Percentiles rank a stretch among this genome's conserved stretches.
Evolutionary conservation across 2,113 vertebrate genomes (phyloP).

Genomic region (Apus apus): DNA sequence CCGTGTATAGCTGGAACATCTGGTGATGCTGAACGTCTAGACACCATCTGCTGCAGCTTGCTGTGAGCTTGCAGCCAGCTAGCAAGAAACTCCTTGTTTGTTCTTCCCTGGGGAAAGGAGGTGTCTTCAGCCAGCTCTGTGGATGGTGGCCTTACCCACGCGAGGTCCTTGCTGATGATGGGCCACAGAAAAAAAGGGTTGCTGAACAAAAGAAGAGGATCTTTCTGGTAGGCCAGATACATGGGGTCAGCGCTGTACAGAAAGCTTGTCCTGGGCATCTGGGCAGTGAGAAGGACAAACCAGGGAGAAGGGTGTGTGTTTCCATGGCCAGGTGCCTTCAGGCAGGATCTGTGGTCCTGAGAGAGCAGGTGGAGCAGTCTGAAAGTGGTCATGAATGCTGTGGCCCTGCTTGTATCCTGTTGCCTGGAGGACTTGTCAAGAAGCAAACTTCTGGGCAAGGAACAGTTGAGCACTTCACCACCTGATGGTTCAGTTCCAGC

Average conservation of each 20-base stretch:
- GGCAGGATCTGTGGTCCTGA: too few relatives aligned
- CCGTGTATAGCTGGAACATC: background rate
- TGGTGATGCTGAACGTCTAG: background rate
- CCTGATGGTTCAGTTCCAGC: too few relatives aligned
- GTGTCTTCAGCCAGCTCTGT: background rate
- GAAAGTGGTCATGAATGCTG: too few relatives aligned
- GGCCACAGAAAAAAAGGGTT: fast-evolving
- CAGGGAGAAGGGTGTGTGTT: too few relatives aligned
- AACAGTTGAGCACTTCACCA: too few relatives aligned
- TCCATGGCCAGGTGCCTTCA: too few relatives aligned
- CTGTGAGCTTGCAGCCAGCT: background rate
- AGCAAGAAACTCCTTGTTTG: fast-evolving
- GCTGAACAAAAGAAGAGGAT: background rate
- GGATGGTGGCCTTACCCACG: fast-evolving
- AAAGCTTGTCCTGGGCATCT: background rate
- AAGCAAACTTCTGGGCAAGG: too few relatives aligned
- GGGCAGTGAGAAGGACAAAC: background rate
- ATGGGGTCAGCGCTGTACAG: fast-evolving
- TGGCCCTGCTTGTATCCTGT: too few relatives aligned
- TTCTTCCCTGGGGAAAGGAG: fast-evolving
- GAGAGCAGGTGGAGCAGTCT: too few relatives aligned
- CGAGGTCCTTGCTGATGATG: fast-evolving
- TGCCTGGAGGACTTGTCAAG: too few relatives aligned
- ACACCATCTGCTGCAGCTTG: background rate
- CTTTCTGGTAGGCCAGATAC: fast-evolving